A percentile compares a stretch with the other conserved stretches of the same genome.
These are phyloP conservation scores for Dioctria rufipes DNA, from an alignment of 2,888 invertebrate species.

Conservation along the genomic window DNA sequence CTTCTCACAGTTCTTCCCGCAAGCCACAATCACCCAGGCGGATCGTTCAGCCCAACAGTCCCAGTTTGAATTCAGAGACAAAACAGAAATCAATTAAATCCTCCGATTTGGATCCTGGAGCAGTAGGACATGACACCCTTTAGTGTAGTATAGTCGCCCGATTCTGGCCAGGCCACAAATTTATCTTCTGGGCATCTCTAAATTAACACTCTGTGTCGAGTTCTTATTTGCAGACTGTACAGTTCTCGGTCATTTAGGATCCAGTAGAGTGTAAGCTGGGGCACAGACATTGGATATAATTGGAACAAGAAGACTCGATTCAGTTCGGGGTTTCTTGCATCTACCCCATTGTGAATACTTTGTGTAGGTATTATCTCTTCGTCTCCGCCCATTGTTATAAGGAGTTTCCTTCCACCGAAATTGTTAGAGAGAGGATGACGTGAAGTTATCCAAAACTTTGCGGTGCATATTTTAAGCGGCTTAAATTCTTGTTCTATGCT, in stretches of 20 bases:
- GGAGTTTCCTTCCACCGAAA: conserved; percentile 12
- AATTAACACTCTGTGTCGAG: conserved; percentile 50
- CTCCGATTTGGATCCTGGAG: conserved; percentile 39
- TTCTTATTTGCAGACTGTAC: conserved; percentile 36
- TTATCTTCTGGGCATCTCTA: conserved; percentile 48
- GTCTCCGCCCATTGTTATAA: conserved; percentile 43
- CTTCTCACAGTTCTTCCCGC: conserved; percentile 5
- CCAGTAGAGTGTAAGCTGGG: not conserved
- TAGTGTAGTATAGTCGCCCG: not conserved
- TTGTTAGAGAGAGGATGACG: conserved; percentile 4
- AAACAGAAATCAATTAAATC: conserved; percentile 50
- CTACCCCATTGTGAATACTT: conserved; percentile 6
- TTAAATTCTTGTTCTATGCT: conserved; percentile 37
- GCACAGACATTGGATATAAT: conserved; percentile 39
- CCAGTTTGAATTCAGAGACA: conserved; percentile 35
- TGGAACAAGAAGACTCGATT: conserved; percentile 31
- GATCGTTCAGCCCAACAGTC: not conserved
- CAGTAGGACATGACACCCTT: conserved; percentile 19
- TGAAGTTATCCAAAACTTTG: conserved; percentile 46
- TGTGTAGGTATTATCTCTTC: not conserved
- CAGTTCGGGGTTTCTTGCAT: conserved; percentile 32
- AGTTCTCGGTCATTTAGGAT: conserved; percentile 1
- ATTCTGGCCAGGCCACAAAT: conserved; percentile 38
- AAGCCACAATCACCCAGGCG: conserved; percentile 32
- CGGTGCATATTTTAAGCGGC: conserved; percentile 49